Percentiles rank a stretch among this genome's conserved stretches.
Evolutionary conservation across 2,888 invertebrate genomes (phyloP).

Genomic region (Eupithecia pulchellata): DNA sequence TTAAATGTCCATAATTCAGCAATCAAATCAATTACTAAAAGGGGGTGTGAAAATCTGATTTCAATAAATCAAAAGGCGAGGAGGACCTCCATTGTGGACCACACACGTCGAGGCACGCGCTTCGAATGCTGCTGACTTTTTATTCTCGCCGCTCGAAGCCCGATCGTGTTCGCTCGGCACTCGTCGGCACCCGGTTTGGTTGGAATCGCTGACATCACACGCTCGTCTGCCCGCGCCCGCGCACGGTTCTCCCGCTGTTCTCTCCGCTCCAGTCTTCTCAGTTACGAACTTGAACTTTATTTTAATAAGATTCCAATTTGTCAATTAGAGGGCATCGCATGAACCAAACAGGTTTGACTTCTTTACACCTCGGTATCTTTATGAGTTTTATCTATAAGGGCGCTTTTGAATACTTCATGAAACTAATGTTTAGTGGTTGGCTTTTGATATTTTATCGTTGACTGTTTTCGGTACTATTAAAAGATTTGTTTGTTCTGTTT

Average conservation of each 20-base stretch:
- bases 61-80: slow-evolving; percentile 77
- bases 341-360: slow-evolving; percentile 80
- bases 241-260: slow-evolving; percentile 46
- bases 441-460: slow-evolving; percentile 25
- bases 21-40: slow-evolving; percentile 62
- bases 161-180: slow-evolving; percentile 73
- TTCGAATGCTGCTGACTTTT: slow-evolving; percentile 86
- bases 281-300: slow-evolving; percentile 84
- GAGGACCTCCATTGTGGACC: slow-evolving; percentile 87
- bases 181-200: slow-evolving; percentile 75
- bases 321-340: slow-evolving; percentile 87
- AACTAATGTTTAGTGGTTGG: slow-evolving; percentile 40
- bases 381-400: slow-evolving; percentile 66
- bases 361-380: slow-evolving; percentile 78
- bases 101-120: slow-evolving; percentile 92
- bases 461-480: slow-evolving; percentile 8
- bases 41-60: slow-evolving; percentile 78
- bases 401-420: slow-evolving; percentile 57
- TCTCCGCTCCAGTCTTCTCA: slow-evolving; percentile 54
- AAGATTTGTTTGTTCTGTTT: not conserved
- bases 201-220: slow-evolving; percentile 71
- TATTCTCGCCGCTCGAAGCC: slow-evolving; percentile 69
- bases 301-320: slow-evolving; percentile 90
- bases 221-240: slow-evolving; percentile 64
- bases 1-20: slow-evolving; percentile 14